Conservation (phyloP, 2,797 vertebrate genomes). For the Neomorphus geoffroyi region DNA sequence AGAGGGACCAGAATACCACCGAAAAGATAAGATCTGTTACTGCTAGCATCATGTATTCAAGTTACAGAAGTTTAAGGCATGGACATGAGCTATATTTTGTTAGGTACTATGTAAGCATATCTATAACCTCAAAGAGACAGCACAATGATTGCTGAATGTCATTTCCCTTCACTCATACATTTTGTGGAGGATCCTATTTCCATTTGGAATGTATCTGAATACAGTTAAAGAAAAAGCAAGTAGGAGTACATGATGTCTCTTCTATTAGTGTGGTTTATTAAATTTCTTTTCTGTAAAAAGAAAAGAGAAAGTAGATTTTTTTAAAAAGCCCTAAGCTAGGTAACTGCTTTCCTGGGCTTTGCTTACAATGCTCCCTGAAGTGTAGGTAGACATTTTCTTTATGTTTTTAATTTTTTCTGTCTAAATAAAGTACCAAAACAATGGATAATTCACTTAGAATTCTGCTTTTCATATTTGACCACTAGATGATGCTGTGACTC, state of each 20-base stretch:
- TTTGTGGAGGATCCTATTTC: not conserved
- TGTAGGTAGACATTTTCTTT: not conserved
- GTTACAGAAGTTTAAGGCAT: not conserved
- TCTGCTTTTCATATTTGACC: not conserved
- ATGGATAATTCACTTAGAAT: not conserved
- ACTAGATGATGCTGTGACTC: constrained; percentile 52
- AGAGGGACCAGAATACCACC: not conserved
- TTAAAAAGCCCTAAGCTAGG: not conserved
- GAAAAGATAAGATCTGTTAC: not conserved
- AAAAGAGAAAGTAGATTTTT: not conserved
- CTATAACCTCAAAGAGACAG: not conserved
- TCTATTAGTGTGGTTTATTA: not conserved
- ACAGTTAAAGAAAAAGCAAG: not conserved
- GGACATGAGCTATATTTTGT: not conserved
- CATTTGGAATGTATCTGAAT: not conserved
- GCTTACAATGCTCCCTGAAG: not conserved
- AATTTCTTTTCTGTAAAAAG: not conserved
- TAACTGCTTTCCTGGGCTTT: not conserved
- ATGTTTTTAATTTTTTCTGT: not conserved
- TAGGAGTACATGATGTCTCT: not conserved
- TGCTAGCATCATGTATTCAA: not conserved
- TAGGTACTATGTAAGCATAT: not conserved
- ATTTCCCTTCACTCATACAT: not conserved
- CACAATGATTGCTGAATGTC: not conserved
- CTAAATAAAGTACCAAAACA: not conserved